Base-by-base conservation (phyloP, 2,797 vertebrate species). In the Danio jaintianensis region DNA sequence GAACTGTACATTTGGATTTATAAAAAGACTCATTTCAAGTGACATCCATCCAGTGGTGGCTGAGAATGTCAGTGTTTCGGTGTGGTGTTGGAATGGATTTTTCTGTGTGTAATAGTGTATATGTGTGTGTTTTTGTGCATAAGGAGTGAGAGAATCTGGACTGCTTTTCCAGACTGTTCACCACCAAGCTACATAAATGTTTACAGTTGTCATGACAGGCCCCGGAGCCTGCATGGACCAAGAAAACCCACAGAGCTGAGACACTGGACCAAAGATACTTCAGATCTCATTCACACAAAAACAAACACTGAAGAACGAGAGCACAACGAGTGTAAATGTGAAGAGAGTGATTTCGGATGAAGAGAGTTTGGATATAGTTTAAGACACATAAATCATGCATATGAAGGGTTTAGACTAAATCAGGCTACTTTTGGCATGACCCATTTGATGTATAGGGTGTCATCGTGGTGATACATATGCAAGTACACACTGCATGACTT, bases 171-270 rank as follows among this genome's bases (percentile, higher is more conserved):
- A 53, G 59, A 53, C 50, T 36, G 13, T 80, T 66, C 74, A 78
- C 67, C 55, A 72, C 82, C 66, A 81, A 72, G 12, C 86, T 87
- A 82, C 84, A 90, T 90, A 89, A 87, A 91, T 92, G 92, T 93
- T 93, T 92, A 87, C 84, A 75, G 92, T 93, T 89, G 91, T 89
- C 91, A 93, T 91, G 88, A 88, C 16, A 59, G 91, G 62, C 78
- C 75, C 73, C 61, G 29, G 20, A 81, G 29, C 29, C 29, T 52
- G 61, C 75, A 55, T 13, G 15, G 20, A 72, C 29, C 70, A 78
- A 73, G 55, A 81, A 80, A 83, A 48, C 20, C 74, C 78, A 79
- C 47, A 55, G 56, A 61, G 16, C 53, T 55, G 4, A 74, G 29
- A 66, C 36, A 78, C 18, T 18, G 52, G 61, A 43, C 43, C 43